Percentiles rank a stretch among this genome's conserved stretches.
Evolutionary conservation across 2,888 invertebrate species (phyloP).

Genomic region (Yponomeuta malinellus): DNA sequence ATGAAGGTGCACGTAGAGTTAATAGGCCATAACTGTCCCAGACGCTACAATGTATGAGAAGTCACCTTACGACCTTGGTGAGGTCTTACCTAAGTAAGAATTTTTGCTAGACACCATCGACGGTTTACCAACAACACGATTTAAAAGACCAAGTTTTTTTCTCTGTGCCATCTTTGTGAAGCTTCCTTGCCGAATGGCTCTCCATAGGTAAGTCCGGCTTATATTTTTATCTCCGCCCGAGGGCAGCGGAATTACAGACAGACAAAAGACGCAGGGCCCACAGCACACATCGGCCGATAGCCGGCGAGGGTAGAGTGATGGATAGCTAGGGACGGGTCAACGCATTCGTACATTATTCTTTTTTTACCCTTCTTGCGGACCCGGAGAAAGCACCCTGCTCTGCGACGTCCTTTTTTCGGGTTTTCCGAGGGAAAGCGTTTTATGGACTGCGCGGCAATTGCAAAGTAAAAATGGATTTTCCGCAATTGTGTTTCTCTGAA

Average conservation of each 20-base stretch:
- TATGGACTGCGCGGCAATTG: slow-evolving; percentile 72
- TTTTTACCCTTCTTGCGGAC: slow-evolving; percentile 74
- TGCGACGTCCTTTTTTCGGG: slow-evolving; percentile 68
- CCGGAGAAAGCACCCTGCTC: slow-evolving; percentile 70
- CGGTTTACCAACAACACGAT: too few relatives aligned
- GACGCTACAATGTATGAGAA: too few relatives aligned
- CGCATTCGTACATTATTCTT: slow-evolving; percentile 78
- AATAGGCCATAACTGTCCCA: too few relatives aligned
- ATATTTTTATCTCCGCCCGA: neutral
- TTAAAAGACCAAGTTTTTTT: too few relatives aligned
- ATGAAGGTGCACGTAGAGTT: too few relatives aligned
- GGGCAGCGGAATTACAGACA: slow-evolving; percentile 26
- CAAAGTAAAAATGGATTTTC: slow-evolving; percentile 72
- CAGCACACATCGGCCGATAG: slow-evolving; percentile 54
- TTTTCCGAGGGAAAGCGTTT: slow-evolving; percentile 60
- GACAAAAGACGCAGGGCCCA: slow-evolving; percentile 28
- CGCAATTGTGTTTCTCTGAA: slow-evolving; percentile 31
- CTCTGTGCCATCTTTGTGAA: too few relatives aligned
- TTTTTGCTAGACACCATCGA: too few relatives aligned
- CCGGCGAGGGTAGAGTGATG: slow-evolving; percentile 70
- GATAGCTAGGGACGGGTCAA: slow-evolving; percentile 76
- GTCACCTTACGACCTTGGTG: too few relatives aligned
- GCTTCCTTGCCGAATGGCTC: too few relatives aligned
- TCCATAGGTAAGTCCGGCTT: neutral
- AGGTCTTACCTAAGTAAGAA: too few relatives aligned